Base-by-base conservation (phyloP, 1,140 invertebrate species). In the Philopotamus ludificatus region DNA sequence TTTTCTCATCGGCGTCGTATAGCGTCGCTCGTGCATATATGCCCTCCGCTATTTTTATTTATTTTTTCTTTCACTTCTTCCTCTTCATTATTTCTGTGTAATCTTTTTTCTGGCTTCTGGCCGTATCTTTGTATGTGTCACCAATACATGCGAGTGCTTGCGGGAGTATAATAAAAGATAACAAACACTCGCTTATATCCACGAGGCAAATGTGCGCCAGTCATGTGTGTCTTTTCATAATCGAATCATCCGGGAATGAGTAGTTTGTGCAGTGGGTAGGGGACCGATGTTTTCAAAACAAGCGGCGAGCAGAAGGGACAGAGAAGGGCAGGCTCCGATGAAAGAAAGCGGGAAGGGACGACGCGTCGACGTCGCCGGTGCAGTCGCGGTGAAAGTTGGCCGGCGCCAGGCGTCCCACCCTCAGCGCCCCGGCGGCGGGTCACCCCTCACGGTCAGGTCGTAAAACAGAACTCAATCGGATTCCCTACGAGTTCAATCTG, bases 401-500 rank as follows among this genome's bases (percentile, higher is more conserved):
- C 49, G 60, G 60, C 60, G 60, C 60, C 60, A 62, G 47, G 25
- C 60, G 47, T 20, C 60, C 60, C 45, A 49, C 51, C 20, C 41
- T 62, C 39, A 34, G 45, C 7, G 7, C 50, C 12, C 20, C 28
- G 28, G 28, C 8, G 8, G 21, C 18, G 21, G n/a, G 26, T 10
- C 42, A 7, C 42, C 10, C 49, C 25, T 49, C 41, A 16, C 15
- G 49, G 20, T 42, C 34, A 15, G 44, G 60, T 70, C 68, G 65
- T 70, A 70, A 70, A 67, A 65, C 62, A 67, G 65, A 63, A 67
- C 65, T 66, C 68, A 70, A 67, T 70, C 65, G 50, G 57, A 59
- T 67, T 67, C 59, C 26, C 49, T n/a, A n/a, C 57, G 47, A 41
- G 28, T 61, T 60, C 65, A 61, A 61, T 66, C 65, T 66, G 47